Evolutionary conservation across 2,113 vertebrate genomes (phyloP), one percentile per base, ranked within the genome.

Genomic region (Xiphophorus maculatus): DNA sequence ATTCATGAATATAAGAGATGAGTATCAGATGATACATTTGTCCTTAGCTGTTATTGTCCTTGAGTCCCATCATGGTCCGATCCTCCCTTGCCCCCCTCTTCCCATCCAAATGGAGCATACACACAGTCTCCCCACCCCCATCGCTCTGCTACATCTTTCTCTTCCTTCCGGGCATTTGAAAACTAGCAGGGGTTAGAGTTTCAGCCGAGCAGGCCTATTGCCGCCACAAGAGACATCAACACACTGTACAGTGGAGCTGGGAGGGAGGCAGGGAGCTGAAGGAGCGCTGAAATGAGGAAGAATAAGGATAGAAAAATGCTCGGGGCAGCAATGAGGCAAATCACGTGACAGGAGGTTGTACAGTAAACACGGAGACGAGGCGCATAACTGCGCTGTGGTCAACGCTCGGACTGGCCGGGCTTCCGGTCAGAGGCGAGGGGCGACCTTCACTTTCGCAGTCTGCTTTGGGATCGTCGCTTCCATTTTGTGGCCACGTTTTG

Each of bases 21-120:
- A 91, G 89, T 86, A 84, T 84, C 76, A 69, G 80, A 92, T 93
- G 92, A 93, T 93, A 89, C 86, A 82, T 95, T 94, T 94, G 94
- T 94, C 94, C 94, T 95, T 94, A 93, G 92, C 92, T 93, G 80
- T 88, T 94, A 92, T 93, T 95, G 93, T 93, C 94, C 94, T 95
- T 94, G 93, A 93, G 89, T 93, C 88, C 85, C 87, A 92, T 92
- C 89, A 83, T 30, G 76, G 90, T 92, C 93, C 89, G 63, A 91
- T 87, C 91, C 90, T 89, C 91, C 87, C 87, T 83, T 76, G 80
- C 88, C 88, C 91, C 85, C 91, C 89, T 86, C 88, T 90, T 84
- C 88, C 83, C 86, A 88, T 89, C 89, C 89, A 92, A 93, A 88
- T 90, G 87, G 88, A 93, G 90, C 86, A 82, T 79, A 84, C 87